These are phyloP conservation scores for Chirona hameri DNA, from an alignment of 2,888 invertebrate genomes.

Conservation along the genomic window DNA sequence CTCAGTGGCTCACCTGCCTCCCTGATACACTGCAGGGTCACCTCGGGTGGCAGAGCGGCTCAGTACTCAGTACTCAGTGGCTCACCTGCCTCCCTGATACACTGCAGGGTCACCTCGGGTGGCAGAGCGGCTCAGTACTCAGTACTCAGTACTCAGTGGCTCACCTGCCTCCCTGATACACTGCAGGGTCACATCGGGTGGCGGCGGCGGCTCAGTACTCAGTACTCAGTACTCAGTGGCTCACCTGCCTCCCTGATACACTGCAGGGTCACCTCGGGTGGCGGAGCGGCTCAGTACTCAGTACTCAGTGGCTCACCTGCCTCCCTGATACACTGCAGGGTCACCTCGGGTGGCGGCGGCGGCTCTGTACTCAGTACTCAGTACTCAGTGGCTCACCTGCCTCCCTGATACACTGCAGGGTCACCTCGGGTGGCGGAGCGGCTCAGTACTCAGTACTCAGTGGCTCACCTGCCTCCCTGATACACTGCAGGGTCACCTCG, in stretches of 20 bases:
- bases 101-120: background rate
- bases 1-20: background rate
- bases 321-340: background rate
- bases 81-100: conserved; percentile 6
- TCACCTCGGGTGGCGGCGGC: background rate
- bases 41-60: background rate
- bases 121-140: background rate
- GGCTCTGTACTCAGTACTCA: background rate
- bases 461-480: conserved; percentile 2
- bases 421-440: background rate
- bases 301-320: background rate
- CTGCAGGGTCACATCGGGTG: background rate
- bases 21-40: background rate
- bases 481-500: background rate
- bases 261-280: background rate
- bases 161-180: background rate
- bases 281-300: background rate
- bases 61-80: no score
- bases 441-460: background rate
- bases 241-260: background rate
- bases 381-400: background rate
- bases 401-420: background rate
- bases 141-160: background rate
- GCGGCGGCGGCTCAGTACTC: background rate
- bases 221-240: background rate